These are phyloP conservation scores for Aurelia sp. DNA, from an alignment of 30 jellyfish, hydroid and myxozoan species.

Conservation along the genomic window DNA sequence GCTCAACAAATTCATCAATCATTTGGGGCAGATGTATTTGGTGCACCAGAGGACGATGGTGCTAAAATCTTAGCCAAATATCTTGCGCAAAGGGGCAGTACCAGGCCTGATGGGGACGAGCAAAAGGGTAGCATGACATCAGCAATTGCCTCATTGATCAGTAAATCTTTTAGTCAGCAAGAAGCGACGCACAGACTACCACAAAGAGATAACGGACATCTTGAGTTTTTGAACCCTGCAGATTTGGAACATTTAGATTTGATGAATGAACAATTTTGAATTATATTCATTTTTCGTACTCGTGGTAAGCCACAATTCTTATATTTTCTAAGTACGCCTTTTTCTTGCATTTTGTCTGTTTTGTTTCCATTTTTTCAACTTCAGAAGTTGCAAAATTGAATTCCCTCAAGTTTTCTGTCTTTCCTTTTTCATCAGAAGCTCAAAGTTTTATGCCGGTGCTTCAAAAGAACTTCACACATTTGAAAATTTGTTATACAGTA, in stretches of 20 bases:
- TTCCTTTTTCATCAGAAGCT: too few relatives aligned
- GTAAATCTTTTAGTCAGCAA: conserved; percentile 64
- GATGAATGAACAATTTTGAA: conserved; percentile 49
- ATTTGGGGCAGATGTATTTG: conserved; percentile 70
- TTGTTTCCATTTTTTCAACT: too few relatives aligned
- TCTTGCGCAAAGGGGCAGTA: conserved; percentile 68
- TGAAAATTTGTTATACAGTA: too few relatives aligned
- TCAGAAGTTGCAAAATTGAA: too few relatives aligned
- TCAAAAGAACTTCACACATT: too few relatives aligned
- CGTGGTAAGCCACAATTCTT: too few relatives aligned
- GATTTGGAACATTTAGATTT: conserved; percentile 63
- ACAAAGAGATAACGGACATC: conserved; percentile 17
- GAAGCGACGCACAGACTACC: conserved; percentile 61
- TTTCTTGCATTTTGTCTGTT: not conserved
- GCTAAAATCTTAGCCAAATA: conserved; percentile 68
- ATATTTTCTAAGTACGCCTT: not conserved
- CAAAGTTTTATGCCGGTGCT: too few relatives aligned
- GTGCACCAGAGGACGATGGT: conserved; percentile 69
- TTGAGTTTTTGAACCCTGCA: conserved; percentile 40
- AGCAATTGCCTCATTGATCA: conserved; percentile 58
- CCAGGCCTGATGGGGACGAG: conserved; percentile 45
- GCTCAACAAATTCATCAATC: conserved; percentile 74
- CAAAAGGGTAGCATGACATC: conserved; percentile 56
- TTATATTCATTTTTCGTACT: not conserved
- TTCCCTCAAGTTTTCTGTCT: too few relatives aligned